Evolutionary conservation across 2,888 invertebrate genomes (phyloP).

Genomic region (Lymantria dispar): DNA sequence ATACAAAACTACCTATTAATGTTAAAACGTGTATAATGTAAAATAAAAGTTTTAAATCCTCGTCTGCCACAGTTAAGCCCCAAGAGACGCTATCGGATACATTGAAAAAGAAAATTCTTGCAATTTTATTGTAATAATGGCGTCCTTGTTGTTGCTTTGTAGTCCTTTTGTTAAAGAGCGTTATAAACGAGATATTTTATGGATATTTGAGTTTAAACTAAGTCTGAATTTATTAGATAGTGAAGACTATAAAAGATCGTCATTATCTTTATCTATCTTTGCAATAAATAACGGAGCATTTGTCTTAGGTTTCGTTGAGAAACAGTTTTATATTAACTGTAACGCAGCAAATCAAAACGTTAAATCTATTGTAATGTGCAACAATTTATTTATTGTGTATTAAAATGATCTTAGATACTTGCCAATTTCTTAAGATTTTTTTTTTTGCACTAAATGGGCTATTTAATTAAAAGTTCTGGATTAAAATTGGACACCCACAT

Average conservation of each 20-base stretch:
- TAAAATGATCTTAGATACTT: too few species aligned
- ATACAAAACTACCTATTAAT: background rate
- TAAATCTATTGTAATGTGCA: too few species aligned
- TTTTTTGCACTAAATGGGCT: too few species aligned
- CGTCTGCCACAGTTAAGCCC: background rate
- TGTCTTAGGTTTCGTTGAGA: too few species aligned
- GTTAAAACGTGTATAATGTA: background rate
- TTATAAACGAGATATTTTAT: background rate
- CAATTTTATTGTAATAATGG: background rate
- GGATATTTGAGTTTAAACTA: background rate
- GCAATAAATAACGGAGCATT: background rate
- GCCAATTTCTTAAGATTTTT: too few species aligned
- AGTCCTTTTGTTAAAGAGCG: background rate
- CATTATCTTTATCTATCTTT: too few species aligned
- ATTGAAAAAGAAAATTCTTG: background rate
- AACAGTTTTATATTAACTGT: too few species aligned
- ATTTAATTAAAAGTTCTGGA: too few species aligned
- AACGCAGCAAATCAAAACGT: too few species aligned
- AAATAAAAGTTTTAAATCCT: background rate
- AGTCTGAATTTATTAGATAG: background rate
- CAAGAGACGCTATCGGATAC: background rate
- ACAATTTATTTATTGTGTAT: too few species aligned
- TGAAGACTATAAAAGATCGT: background rate
- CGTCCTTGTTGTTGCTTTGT: background rate
- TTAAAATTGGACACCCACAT: too few species aligned